A percentile compares a stretch with the other conserved stretches of the same genome.
Conservation (phyloP, 2,888 invertebrate genomes). For the Synergus japonicus region DNA sequence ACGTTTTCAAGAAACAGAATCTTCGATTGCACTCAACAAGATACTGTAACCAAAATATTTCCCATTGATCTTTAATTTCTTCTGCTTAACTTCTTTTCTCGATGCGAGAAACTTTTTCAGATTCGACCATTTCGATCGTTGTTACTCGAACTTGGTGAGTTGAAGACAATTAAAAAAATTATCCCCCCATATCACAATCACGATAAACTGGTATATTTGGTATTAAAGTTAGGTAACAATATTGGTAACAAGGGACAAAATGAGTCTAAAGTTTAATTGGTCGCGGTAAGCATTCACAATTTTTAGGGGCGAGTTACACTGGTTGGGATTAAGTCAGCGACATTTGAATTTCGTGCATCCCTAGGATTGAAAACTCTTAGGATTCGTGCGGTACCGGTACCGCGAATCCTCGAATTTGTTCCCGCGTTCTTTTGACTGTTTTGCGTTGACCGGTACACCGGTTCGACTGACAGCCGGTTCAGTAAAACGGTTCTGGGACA, state of each 20-base stretch:
- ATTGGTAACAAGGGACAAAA: not conserved
- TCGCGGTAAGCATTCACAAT: not conserved
- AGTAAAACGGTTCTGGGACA: slow-evolving; percentile 65
- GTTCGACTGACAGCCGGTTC: slow-evolving; percentile 59
- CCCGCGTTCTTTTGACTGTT: not conserved
- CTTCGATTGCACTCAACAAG: slow-evolving; percentile 18
- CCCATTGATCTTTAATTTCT: not conserved
- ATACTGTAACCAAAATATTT: not conserved
- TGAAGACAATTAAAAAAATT: not conserved
- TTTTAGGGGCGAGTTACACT: not conserved
- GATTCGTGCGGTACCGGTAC: slow-evolving; percentile 21
- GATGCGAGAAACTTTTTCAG: not conserved
- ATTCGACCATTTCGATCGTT: not conserved
- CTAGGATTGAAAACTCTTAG: not conserved
- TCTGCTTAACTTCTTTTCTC: not conserved
- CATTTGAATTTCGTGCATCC: slow-evolving; percentile 14
- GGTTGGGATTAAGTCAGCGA: not conserved
- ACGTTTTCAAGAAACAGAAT: slow-evolving; percentile 14
- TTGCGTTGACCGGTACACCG: slow-evolving; percentile 53
- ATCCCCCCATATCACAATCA: not conserved
- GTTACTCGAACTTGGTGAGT: not conserved
- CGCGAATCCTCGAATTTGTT: slow-evolving; percentile 43
- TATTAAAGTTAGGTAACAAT: not conserved
- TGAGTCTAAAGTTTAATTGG: not conserved
- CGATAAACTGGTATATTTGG: not conserved